These are phyloP conservation scores for Neofelis nebulosa DNA, from an alignment of 2,113 vertebrate species.

Conservation along the genomic window DNA sequence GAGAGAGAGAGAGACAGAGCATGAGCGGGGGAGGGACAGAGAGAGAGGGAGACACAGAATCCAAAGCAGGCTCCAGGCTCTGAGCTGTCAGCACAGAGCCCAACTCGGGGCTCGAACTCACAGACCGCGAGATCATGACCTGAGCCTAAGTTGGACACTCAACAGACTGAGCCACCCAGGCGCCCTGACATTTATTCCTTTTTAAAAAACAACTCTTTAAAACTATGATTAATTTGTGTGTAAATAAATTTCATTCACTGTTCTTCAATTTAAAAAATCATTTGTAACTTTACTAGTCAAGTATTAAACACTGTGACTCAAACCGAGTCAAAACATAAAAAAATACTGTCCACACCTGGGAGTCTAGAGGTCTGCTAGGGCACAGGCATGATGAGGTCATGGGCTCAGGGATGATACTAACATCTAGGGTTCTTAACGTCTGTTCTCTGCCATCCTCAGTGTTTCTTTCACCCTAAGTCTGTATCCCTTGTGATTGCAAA, in stretches of 20 bases:
- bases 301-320: neutral
- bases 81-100: too few relatives aligned
- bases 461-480: neutral
- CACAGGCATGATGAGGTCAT: neutral
- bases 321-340: neutral
- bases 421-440: neutral
- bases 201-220: neutral
- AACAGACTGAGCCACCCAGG: too few relatives aligned
- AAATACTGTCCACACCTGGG: neutral
- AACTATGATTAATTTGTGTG: neutral
- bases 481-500: neutral
- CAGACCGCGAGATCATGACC: too few relatives aligned
- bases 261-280: neutral
- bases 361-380: neutral
- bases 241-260: neutral
- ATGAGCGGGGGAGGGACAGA: too few relatives aligned
- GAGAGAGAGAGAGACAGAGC: too few relatives aligned
- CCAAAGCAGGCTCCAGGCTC: too few relatives aligned
- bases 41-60: too few relatives aligned
- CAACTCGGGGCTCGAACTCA: too few relatives aligned
- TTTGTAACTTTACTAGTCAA: conserved; percentile 23
- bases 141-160: too few relatives aligned
- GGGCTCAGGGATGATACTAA: neutral
- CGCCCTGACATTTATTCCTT: neutral
- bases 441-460: neutral